phyloP scores from a whole-genome alignment of 2,888 invertebrate species.

The Protodeltote pygarga region DNA sequence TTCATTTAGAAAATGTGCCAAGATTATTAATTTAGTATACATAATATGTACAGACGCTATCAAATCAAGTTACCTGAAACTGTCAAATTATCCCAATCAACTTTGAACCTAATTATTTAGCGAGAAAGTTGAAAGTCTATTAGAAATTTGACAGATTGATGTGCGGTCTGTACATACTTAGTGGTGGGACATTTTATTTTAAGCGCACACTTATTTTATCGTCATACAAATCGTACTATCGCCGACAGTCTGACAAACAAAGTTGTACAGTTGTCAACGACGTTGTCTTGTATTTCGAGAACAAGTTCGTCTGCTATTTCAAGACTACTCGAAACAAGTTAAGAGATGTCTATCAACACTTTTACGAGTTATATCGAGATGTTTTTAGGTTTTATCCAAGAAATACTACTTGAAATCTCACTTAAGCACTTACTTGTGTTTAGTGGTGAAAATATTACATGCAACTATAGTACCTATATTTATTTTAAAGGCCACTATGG shows the following conservation, averaged over 20 bases:
- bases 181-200: not conserved
- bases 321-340: constrained; percentile 36
- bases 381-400: constrained; percentile 20
- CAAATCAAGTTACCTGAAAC: too few relatives aligned
- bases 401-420: not conserved
- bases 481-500: too few relatives aligned
- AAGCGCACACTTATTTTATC: constrained; percentile 8
- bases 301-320: constrained; percentile 32
- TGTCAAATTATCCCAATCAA: too few relatives aligned
- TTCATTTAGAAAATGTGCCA: too few relatives aligned
- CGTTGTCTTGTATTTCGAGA: constrained; percentile 21
- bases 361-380: constrained; percentile 26
- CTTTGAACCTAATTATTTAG: too few relatives aligned
- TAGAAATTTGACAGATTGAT: not conserved
- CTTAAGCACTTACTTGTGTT: not conserved
- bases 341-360: constrained; percentile 37
- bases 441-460: not conserved
- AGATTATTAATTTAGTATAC: too few relatives aligned
- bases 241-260: constrained; percentile 26
- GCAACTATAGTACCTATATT: too few relatives aligned
- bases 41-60: too few relatives aligned
- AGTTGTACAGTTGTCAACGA: constrained; percentile 31
- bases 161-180: too few relatives aligned
- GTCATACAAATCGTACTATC: constrained; percentile 8
- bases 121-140: too few relatives aligned